phyloP scores from a whole-genome alignment of 2,888 invertebrate species.

The Asteroscopus sphinx region DNA sequence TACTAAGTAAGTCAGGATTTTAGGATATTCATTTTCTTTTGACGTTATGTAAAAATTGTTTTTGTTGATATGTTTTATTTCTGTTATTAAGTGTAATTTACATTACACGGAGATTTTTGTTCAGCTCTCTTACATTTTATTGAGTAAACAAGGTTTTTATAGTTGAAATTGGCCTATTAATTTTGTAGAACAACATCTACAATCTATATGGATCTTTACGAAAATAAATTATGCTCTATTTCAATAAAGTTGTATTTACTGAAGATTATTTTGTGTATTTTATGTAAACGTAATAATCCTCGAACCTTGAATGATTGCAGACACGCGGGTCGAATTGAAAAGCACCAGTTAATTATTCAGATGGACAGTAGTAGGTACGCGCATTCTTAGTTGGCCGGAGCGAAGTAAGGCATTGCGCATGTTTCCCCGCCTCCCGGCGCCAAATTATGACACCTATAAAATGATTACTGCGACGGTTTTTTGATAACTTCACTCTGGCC shows the following conservation, averaged over 20 bases:
- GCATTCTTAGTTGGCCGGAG: too few relatives aligned
- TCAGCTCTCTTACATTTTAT: conserved; percentile 35
- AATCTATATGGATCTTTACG: conserved; percentile 15
- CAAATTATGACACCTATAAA: too few relatives aligned
- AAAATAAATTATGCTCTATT: conserved; percentile 44
- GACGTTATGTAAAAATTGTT: conserved; percentile 56
- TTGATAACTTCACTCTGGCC: too few relatives aligned
- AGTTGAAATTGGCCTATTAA: conserved; percentile 23
- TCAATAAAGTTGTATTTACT: conserved; percentile 51
- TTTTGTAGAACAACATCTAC: conserved; percentile 18
- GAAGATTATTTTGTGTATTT: conserved; percentile 9
- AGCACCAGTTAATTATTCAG: too few relatives aligned
- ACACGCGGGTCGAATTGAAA: neutral
- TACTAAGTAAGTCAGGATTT: conserved; percentile 21
- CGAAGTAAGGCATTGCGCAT: too few relatives aligned
- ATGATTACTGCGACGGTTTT: too few relatives aligned
- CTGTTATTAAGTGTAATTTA: conserved; percentile 48
- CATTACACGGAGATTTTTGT: conserved; percentile 21
- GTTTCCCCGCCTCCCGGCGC: too few relatives aligned
- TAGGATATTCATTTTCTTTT: conserved; percentile 44
- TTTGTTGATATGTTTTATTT: conserved; percentile 59
- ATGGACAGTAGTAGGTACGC: too few relatives aligned
- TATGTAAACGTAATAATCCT: neutral
- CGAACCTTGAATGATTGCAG: too few relatives aligned
- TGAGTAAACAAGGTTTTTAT: conserved; percentile 15